phyloP scores from a whole-genome alignment of 2,797 vertebrate species.

The Gobio occitaniae region DNA sequence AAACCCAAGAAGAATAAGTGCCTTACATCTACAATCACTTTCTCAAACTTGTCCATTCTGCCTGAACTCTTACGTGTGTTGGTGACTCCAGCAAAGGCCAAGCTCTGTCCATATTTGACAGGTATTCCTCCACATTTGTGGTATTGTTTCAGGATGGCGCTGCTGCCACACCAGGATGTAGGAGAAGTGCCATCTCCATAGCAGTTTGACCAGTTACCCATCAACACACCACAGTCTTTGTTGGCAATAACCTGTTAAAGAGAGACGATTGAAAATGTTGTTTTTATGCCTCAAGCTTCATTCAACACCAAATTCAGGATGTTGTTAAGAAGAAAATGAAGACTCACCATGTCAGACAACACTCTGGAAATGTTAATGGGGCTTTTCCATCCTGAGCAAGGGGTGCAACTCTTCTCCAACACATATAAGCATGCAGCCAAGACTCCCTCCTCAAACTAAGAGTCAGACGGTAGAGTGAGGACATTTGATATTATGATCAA shows the following conservation, averaged over 20 bases:
- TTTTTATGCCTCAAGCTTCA: not conserved
- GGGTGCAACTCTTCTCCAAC: constrained; percentile 81
- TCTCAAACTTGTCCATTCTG: not conserved
- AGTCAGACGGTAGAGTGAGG: not conserved
- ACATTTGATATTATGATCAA: not conserved
- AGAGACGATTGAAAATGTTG: not conserved
- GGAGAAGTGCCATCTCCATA: constrained; percentile 83
- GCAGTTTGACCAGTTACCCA: constrained; percentile 87
- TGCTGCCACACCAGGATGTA: constrained; percentile 86
- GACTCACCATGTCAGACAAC: constrained; percentile 87
- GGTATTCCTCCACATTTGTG: constrained; percentile 71
- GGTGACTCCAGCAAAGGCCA: constrained; percentile 88
- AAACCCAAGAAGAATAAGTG: not conserved
- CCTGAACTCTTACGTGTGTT: constrained; percentile 74
- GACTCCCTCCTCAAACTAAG: constrained; percentile 83
- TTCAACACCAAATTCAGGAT: not conserved
- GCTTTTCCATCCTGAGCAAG: constrained; percentile 80
- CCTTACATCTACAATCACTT: not conserved
- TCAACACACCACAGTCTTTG: constrained; percentile 85
- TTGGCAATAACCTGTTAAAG: constrained; percentile 81
- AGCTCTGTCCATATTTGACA: constrained; percentile 89
- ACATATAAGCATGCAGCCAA: constrained; percentile 81
- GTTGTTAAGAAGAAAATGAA: not conserved
- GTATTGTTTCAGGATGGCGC: constrained; percentile 85
- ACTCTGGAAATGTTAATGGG: constrained; percentile 83